Conservation (phyloP, 2,888 invertebrate species). For the Disparrhopalites patrizii region DNA sequence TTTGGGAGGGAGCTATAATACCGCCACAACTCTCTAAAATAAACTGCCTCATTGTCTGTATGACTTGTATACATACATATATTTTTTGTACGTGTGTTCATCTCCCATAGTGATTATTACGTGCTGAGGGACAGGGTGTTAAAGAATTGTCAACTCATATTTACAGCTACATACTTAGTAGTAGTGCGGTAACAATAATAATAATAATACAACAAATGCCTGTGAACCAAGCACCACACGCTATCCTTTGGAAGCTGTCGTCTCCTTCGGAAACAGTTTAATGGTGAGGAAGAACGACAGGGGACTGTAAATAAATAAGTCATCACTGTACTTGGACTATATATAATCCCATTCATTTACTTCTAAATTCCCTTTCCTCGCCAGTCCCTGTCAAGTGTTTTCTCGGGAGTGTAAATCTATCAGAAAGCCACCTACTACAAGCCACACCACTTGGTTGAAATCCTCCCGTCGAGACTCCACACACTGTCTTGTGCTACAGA, state of each 20-base stretch:
- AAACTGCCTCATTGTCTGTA: too few relatives aligned
- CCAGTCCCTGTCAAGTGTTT: constrained; percentile 25
- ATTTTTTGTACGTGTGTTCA: constrained; percentile 7
- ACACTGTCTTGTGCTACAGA: not conserved
- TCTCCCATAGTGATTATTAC: not conserved
- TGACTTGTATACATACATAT: too few relatives aligned
- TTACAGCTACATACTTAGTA: not conserved
- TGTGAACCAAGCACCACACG: too few relatives aligned
- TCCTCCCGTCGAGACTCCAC: constrained; percentile 27
- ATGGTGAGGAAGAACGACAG: constrained; percentile 17
- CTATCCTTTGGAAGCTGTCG: too few relatives aligned
- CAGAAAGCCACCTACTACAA: constrained; percentile 35
- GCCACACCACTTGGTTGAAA: constrained; percentile 19
- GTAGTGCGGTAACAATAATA: not conserved
- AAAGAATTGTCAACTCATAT: constrained; percentile 3
- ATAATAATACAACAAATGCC: too few relatives aligned
- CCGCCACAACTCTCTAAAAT: too few relatives aligned
- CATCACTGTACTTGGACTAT: constrained; percentile 24
- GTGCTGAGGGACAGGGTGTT: constrained; percentile 11
- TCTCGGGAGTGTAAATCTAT: constrained; percentile 31
- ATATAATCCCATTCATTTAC: constrained; percentile 21
- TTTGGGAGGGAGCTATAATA: too few relatives aligned
- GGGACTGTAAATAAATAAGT: constrained; percentile 25
- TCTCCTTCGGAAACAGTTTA: too few relatives aligned
- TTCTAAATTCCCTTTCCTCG: not conserved